These are phyloP conservation scores for Drosophila multiciliata DNA, from an alignment of 2,888 invertebrate species.

Conservation along the genomic window DNA sequence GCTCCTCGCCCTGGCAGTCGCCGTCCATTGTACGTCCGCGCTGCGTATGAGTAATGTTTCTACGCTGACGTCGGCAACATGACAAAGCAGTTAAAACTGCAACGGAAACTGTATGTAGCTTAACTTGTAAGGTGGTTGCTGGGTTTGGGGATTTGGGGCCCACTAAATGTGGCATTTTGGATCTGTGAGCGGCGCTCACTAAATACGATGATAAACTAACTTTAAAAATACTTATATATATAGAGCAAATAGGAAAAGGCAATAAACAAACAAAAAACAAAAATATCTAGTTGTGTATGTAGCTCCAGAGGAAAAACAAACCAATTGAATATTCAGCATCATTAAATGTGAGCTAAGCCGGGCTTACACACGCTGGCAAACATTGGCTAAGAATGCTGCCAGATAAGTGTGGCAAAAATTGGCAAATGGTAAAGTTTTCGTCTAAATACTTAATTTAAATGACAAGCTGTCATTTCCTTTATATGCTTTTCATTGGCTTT, in stretches of 20 bases:
- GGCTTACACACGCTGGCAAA: slow-evolving; percentile 1
- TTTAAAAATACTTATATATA: slow-evolving; percentile 31
- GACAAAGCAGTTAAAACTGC: slow-evolving; percentile 63
- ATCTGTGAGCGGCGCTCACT: slow-evolving; percentile 37
- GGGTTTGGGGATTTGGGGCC: slow-evolving; percentile 14
- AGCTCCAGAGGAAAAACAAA: slow-evolving; percentile 31
- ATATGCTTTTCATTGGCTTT: neutral
- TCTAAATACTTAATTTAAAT: neutral
- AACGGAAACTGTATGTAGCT: slow-evolving; percentile 52
- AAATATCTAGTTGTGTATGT: slow-evolving; percentile 33
- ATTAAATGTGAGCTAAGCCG: slow-evolving; percentile 57
- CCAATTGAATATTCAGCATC: slow-evolving; percentile 41
- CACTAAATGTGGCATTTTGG: slow-evolving; percentile 14
- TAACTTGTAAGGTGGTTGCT: slow-evolving; percentile 37
- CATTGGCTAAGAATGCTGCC: neutral
- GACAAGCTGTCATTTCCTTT: neutral
- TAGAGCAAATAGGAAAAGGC: neutral
- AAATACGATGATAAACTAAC: slow-evolving; percentile 46
- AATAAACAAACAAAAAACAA: neutral
- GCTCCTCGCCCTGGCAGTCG: slow-evolving; percentile 54
- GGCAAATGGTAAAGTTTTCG: neutral
- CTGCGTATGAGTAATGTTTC: slow-evolving; percentile 53
- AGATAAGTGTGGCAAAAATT: neutral
- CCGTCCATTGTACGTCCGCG: slow-evolving; percentile 47
- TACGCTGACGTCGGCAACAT: slow-evolving; percentile 64